Evolutionary conservation across 2,888 invertebrate species (phyloP).

Genomic region (Mallateleia sp.): DNA sequence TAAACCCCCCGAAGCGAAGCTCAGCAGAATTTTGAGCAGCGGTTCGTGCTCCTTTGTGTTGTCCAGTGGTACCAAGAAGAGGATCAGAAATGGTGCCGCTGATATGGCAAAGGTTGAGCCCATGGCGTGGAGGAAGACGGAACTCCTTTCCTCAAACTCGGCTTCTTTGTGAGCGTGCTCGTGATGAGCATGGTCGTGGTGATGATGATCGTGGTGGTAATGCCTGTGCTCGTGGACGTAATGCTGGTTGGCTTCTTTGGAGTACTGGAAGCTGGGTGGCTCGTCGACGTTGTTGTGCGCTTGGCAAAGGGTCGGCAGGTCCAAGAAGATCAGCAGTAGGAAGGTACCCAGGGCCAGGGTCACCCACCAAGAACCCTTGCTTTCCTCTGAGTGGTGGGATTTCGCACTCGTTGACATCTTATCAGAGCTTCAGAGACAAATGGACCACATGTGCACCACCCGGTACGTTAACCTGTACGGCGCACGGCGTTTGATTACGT

Average conservation of each 20-base stretch:
- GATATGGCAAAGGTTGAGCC: no score
- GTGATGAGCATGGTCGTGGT: constrained; percentile 24
- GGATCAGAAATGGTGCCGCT: no score
- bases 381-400: constrained; percentile 3
- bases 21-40: no score
- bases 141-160: constrained; percentile 66
- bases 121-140: constrained; percentile 92
- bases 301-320: constrained; percentile 86
- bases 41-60: no score
- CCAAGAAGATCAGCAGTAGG: constrained; percentile 86
- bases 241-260: constrained; percentile 92
- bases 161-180: background rate
- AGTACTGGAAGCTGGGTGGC: constrained; percentile 95
- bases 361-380: constrained; percentile 76
- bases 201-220: background rate
- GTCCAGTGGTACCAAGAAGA: no score
- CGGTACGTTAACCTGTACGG: no score
- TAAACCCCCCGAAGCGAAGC: no score
- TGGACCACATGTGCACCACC: no score
- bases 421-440: no score
- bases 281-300: constrained; percentile 90
- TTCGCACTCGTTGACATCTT: no score
- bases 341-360: constrained; percentile 82
- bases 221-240: constrained; percentile 74
- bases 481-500: no score